Base-by-base conservation (phyloP, 2,888 invertebrate species). In the Galerucella pusilla region DNA sequence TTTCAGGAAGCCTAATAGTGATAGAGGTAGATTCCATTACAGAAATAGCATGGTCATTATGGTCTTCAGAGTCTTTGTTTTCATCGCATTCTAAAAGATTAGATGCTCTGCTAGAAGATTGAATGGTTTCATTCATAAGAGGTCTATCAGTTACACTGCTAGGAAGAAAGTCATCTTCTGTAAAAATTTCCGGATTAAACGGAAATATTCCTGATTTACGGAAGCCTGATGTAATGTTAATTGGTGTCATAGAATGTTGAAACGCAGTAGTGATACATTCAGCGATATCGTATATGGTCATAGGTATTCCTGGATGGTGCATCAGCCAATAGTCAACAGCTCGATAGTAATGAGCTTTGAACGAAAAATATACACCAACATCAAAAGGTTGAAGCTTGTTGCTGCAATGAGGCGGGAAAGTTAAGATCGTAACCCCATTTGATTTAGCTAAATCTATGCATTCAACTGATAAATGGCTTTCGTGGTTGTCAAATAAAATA, bases 381-480 rank as follows among this genome's bases (percentile, higher is more conserved):
- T 68, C 68, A 5, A 57, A 3, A 10, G 86, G 87, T 75, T 88
- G 87, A 60, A 87, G 71, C 75, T 84, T 86, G 72, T 85, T 84
- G 46, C 82, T 83, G 72, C 84, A 85, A 79, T 88, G 87, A 28
- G 86, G 86, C 42, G 86, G 86, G 60, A 88, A 82, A 12, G 85
- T 85, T 25, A 87, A 75, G 76, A 87, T 77, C 14, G 85, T 84
- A 12, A 87, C 83, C 16, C 86, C 86, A 79, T 85, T 85, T 46
- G 84, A 82, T 80, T 84, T 83, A 57, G 83, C 83, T 60, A 79
- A 73, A 70, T 84, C 77, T 20, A 85, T 28, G 12, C 65, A 71
- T 69, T 73, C 75, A 14, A 79, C 65, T 52, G 70, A 60, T 20
- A 82, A 63, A 66, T 85, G 85, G 28, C 64, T 71, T 57, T 68